Conservation (phyloP, 2,888 invertebrate genomes). For the Dorcus hopei region DNA sequence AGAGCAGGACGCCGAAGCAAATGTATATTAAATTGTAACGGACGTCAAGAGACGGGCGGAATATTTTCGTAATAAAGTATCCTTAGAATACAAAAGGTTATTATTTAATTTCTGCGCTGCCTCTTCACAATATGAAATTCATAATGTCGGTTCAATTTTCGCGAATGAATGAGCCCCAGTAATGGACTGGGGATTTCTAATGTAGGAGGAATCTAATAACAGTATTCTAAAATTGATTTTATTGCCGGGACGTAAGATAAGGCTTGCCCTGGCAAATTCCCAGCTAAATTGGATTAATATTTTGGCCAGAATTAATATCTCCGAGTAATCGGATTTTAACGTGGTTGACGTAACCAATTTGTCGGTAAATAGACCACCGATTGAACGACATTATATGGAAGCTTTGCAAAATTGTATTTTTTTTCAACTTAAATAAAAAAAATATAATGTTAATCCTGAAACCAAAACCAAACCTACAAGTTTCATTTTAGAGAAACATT, state of each 20-base stretch:
- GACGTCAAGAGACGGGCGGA: too few relatives aligned
- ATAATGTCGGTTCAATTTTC: constrained; percentile 18
- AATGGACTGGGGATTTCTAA: constrained; percentile 21
- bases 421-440: too few relatives aligned
- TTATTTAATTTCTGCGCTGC: constrained; percentile 2
- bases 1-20: too few relatives aligned
- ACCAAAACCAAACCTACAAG: too few relatives aligned
- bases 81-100: constrained; percentile 3
- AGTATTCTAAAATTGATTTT: constrained; percentile 22
- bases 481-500: too few relatives aligned
- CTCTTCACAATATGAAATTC: constrained; percentile 4
- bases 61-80: not conserved
- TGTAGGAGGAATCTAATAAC: constrained; percentile 24
- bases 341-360: constrained; percentile 9
- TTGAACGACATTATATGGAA: too few relatives aligned
- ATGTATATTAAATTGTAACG: too few relatives aligned
- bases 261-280: constrained; percentile 2
- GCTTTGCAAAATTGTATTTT: too few relatives aligned
- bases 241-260: constrained; percentile 7
- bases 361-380: too few relatives aligned
- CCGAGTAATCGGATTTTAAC: constrained; percentile 16
- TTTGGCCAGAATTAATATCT: constrained; percentile 17
- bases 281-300: constrained; percentile 17
- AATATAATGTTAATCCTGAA: too few relatives aligned
- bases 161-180: constrained; percentile 19